Evolutionary conservation across 2,888 invertebrate species (phyloP), one percentile per base, ranked within the genome.

Genomic region (Drosophila diplacantha): DNA sequence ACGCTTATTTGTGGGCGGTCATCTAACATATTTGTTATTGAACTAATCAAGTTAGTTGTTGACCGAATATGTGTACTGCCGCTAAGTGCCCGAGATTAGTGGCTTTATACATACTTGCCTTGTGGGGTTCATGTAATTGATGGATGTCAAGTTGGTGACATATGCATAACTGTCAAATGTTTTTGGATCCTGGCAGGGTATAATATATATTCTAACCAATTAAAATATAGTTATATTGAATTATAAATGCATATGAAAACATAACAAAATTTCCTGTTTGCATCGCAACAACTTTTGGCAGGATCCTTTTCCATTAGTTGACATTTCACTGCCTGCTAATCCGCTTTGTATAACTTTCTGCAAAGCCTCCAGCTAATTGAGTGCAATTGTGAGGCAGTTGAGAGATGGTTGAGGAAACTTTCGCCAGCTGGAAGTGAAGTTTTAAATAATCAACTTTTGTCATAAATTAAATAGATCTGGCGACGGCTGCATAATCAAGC

Each of bases 381-480:
- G 68, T 39, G 51, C 59, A 59, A 52, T 64, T 66, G 57, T 62
- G 62, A 43, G 52, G 41, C 63, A 37, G 62, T 61, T 34, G 51
- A 43, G 35, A 64, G 54, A 62, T 38, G 64, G 11, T 14, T 8
- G 51, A 31, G 24, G 50, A 50, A 64, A 64, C 65, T 67, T 59
- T 32, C 8, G 16, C 68, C 46, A 38, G 59, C 47, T 47, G 60
- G 18, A 22, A 67, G 49, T 57, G 50, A 51, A 68, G 52, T 52
- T 60, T 68, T 60, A 52, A 68, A 60, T 60, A 60, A 52, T 60
- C 60, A 66, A 66, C 69, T 66, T 66, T 66, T 68, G 49, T 60
- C 69, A 68, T 68, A 66, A 66, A 66, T 66, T 66, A 66, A 68
- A 60, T 52, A 44, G 65, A 68, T 41, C 55, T 65, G 55, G 61